Percentiles rank a stretch among this genome's conserved stretches.
phyloP scores from a whole-genome alignment of 2,113 vertebrate genomes.

The Hemibagrus wyckioides region DNA sequence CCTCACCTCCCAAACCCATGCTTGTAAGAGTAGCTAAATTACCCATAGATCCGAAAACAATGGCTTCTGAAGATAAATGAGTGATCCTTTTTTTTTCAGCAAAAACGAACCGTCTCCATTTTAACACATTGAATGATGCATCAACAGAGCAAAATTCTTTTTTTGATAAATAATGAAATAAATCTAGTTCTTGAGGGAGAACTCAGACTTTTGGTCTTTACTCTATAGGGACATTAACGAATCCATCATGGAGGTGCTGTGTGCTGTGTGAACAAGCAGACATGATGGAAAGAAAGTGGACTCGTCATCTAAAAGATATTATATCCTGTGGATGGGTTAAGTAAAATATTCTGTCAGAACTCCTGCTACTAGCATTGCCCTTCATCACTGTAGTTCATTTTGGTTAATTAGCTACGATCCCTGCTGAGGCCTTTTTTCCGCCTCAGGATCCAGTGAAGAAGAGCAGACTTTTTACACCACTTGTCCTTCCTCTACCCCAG shows the following conservation, averaged over 20 bases:
- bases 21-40: not conserved
- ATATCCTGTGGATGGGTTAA: not conserved
- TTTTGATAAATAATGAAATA: not conserved
- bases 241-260: not conserved
- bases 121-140: too few species aligned
- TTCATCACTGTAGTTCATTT: conserved; percentile 36
- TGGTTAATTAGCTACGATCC: conserved; percentile 46
- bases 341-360: not conserved
- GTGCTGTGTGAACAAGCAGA: not conserved
- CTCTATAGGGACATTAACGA: not conserved
- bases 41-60: not conserved
- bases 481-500: not conserved
- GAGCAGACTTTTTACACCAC: not conserved
- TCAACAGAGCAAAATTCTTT: too few species aligned
- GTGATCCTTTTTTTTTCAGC: too few species aligned
- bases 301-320: not conserved
- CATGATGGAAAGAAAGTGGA: not conserved
- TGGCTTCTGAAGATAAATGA: too few species aligned
- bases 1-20: not conserved
- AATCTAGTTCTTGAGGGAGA: not conserved
- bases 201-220: not conserved
- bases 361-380: conserved; percentile 11
- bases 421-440: conserved; percentile 26
- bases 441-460: not conserved
- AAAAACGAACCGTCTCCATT: too few species aligned